Evolutionary conservation across 2,888 invertebrate genomes (phyloP), one percentile per base, ranked within the genome.

Genomic region (Synergus laeviventris): DNA sequence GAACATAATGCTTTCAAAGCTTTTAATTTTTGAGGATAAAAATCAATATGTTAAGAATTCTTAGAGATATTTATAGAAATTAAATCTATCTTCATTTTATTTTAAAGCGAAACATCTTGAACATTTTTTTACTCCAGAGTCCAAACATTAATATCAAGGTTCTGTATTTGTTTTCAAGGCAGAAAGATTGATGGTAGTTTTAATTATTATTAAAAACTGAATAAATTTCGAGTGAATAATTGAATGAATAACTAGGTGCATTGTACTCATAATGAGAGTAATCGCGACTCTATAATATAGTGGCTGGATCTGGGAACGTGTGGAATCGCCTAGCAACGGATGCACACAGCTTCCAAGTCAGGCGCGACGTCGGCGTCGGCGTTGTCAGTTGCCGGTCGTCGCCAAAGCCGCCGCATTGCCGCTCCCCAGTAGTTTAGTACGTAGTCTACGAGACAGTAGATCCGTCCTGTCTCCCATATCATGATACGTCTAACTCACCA

Each of bases 391-490:
- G 81, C 74, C 62, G 76, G 76, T 77, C 78, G 76, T 77, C 77
- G 75, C 75, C 77, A 80, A 79, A 78, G 79, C 81, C 75, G 79
- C 81, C 80, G 79, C 84, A 81, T 79, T 79, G 84, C 81, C 85
- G 84, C 80, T 83, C 82, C 82, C 83, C 86, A 82, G 84, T 88
- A 88, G 88, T 86, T 86, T 87, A 87, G 87, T 85, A 85, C 86
- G 85, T 86, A 86, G 87, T 84, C 84, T 85, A 80, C 78, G 80
- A 76, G 56, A 56, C 56, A 31, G 31, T 62, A 70, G n/a, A 54
- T 70, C 49, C 49, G 31, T 36, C 49, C 70, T 70, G 49, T 70
- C 70, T 54, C 31, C n/a, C 31, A 45, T 31, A 70, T 70, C 49
- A 70, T 70, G 70, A 49, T n/a, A 70, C 70, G 49, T 70, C 49